A percentile compares a stretch with the other conserved stretches of the same genome.
Evolutionary conservation across 2,888 invertebrate species (phyloP).

Genomic region (Eristalinus sepulchralis): DNA sequence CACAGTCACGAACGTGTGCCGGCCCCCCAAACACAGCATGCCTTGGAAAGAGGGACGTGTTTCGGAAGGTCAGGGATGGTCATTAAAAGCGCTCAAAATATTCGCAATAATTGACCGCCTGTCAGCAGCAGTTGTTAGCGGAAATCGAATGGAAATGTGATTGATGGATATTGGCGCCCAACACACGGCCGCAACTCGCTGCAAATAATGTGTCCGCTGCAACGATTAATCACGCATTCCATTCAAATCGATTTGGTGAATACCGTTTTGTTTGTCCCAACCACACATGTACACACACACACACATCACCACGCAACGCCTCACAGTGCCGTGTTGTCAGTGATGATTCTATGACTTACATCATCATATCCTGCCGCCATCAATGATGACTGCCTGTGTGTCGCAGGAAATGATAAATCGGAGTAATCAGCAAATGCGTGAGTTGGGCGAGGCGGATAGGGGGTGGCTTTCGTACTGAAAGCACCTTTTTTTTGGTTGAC

Average conservation of each 20-base stretch:
- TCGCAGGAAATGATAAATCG: slow-evolving; percentile 22
- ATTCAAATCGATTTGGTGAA: slow-evolving; percentile 12
- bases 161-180: not conserved
- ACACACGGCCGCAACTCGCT: not conserved
- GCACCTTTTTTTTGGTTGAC: not conserved
- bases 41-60: too few species aligned
- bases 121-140: not conserved
- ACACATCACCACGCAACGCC: not conserved
- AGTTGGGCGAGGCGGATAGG: not conserved
- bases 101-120: not conserved
- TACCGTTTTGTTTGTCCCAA: not conserved
- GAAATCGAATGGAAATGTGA: slow-evolving; percentile 10
- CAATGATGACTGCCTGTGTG: not conserved
- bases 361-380: not conserved
- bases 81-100: not conserved
- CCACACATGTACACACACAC: too few species aligned
- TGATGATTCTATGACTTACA: too few species aligned
- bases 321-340: too few species aligned
- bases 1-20: too few species aligned
- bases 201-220: slow-evolving; percentile 5
- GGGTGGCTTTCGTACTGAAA: not conserved
- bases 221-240: slow-evolving; percentile 26
- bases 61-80: too few species aligned
- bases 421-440: slow-evolving; percentile 4
- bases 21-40: too few species aligned